Percentiles rank a stretch among this genome's conserved stretches.
These are phyloP conservation scores for Mesorhabditis belari DNA, from an alignment of 2,888 invertebrate species.

Conservation along the genomic window DNA sequence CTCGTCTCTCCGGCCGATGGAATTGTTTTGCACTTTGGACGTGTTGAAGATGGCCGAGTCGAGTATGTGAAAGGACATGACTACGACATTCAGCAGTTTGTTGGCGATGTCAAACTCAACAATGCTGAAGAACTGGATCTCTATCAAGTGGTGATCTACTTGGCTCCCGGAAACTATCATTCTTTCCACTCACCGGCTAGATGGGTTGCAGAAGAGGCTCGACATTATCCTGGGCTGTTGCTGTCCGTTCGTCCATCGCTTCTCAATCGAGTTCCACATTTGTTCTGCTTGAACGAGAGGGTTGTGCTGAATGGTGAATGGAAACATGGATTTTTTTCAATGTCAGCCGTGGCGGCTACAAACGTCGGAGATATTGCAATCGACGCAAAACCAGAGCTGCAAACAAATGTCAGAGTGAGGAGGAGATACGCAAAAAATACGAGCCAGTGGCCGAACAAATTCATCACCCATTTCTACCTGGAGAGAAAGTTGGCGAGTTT, in stretches of 20 bases:
- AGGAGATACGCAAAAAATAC: constrained; percentile 11
- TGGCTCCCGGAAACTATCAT: constrained; percentile 97
- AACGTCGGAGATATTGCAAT: constrained; percentile 89
- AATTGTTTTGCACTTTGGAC: constrained; percentile 78
- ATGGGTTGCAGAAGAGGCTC: constrained; percentile 76
- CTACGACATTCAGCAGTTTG: constrained; percentile 68
- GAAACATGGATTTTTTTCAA: constrained; percentile 85
- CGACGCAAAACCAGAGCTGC: constrained; percentile 59
- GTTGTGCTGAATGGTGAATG: constrained; percentile 47
- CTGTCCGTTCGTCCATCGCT: constrained; percentile 86
- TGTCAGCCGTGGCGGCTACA: constrained; percentile 93
- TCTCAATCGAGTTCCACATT: constrained; percentile 77
- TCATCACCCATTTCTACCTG: constrained; percentile 54
- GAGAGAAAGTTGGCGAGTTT: constrained; percentile 87
- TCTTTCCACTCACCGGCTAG: constrained; percentile 85
- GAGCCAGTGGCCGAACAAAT: constrained; percentile 20
- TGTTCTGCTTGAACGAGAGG: constrained; percentile 84
- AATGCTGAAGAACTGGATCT: constrained; percentile 56
- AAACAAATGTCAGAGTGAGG: constrained; percentile 24
- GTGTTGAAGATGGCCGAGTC: constrained; percentile 73
- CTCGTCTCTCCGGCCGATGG: constrained; percentile 85
- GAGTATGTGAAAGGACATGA: constrained; percentile 76
- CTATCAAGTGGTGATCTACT: constrained; percentile 88
- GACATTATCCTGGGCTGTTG: constrained; percentile 83
- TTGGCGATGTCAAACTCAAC: constrained; percentile 61